Percentiles rank a stretch among this genome's conserved stretches.
Evolutionary conservation across 2,797 vertebrate species (phyloP).

Genomic region (Acipenser oxyrinchus): DNA sequence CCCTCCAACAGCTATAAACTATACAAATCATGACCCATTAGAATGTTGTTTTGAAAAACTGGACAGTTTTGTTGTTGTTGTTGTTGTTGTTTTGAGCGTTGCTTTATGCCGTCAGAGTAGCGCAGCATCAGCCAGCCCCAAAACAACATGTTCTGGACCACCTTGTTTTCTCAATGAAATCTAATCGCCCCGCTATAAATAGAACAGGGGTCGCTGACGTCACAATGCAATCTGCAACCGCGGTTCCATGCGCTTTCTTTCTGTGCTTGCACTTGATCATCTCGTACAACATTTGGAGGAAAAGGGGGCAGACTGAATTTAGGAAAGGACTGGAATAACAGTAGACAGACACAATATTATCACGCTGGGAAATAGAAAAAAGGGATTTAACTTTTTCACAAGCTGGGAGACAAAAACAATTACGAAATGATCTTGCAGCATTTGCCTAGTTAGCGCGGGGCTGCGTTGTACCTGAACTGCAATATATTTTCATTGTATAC

Average conservation of each 20-base stretch:
- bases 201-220: conserved; percentile 59
- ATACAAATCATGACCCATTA: no score
- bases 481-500: conserved; percentile 23
- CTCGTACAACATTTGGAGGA: conserved; percentile 33
- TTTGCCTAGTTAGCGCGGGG: conserved; percentile 32
- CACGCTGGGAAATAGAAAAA: conserved; percentile 6
- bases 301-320: conserved; percentile 20
- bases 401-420: conserved; percentile 19
- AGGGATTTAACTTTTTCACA: conserved; percentile 24
- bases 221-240: conserved; percentile 51
- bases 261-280: conserved; percentile 30
- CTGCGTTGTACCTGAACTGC: conserved; percentile 12
- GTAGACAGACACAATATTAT: conserved; percentile 5
- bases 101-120: not conserved
- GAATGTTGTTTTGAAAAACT: no score
- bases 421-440: conserved; percentile 34
- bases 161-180: conserved; percentile 77
- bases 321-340: conserved; percentile 3
- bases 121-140: conserved; percentile 4
- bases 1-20: no score
- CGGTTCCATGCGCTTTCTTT: conserved; percentile 3
- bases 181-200: conserved; percentile 63
- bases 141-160: conserved; percentile 13
- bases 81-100: not conserved
- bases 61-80: no score